Base-by-base conservation (phyloP, 2,113 vertebrate genomes). In the Chroicocephalus ridibundus region DNA sequence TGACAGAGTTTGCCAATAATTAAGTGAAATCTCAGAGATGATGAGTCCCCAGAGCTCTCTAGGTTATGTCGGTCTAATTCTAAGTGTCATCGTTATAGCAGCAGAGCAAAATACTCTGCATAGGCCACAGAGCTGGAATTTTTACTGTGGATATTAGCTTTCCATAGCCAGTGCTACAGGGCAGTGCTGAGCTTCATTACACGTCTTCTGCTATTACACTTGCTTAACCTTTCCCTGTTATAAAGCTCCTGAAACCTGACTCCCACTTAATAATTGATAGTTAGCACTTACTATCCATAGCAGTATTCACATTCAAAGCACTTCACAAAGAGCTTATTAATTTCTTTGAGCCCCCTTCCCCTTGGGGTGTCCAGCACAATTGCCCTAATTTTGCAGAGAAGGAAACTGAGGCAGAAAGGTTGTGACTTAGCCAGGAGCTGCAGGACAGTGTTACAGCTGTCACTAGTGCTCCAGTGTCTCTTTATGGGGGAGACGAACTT, bases 1-100 rank as follows among this genome's bases (percentile, higher is more conserved):
- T 96, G 96, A 96, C 94, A 96, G 97, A 97, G 96, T 97, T 97
- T 96, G 97, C 97, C 97, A 97, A 97, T 97, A 97, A 97, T 97
- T 97, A 97, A 97, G 96, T 97, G 97, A 97, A 97, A 96, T 97
- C 97, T 96, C 95, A 82, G 95, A 94, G 96, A 97, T 96, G 94
- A 97, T 97, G 97, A 97, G 97, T 96, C 97, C 97, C 97, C 87
- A 93, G 97, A 97, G 97, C 96, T 97, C 96, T 95, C 91, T 96
- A 96, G 97, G 97, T 97, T 97, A 96, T 93, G 96, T 94, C 3
- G 75, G 89, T 96, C 95, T 97, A 96, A 97, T 97, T 96, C 95
- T 93, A 97, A 97, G 97, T 97, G 97, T 97, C 97, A 97, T 97
- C 97, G 86, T 97, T 97, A 97, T 71, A 96, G 71, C 91, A 94